Base-by-base conservation (phyloP, 2,888 invertebrate species). In the Dolichopus griseipennis region DNA sequence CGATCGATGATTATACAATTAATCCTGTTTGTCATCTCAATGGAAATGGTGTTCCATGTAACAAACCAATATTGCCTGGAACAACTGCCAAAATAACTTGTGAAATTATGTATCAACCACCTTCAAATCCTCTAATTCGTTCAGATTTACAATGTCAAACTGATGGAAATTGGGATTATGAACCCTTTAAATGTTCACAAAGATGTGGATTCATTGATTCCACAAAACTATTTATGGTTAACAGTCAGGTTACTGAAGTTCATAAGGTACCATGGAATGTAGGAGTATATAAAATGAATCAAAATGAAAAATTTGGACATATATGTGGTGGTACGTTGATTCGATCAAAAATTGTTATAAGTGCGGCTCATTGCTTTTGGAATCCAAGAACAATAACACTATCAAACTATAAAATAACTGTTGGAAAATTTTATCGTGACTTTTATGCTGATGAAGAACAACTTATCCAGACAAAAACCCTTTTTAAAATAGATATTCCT, bases 201-300 rank as follows among this genome's bases (percentile, higher is more conserved):
- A 68, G 73, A 2, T 80, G 78, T 66, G 78, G 78, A 1, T 64
- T 71, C n/a, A 70, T 68, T 64, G 7, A 69, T 15, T 7, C 66
- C 8, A 15, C 18, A 15, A 69, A 66, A 18, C 37, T 71, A 10
- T 72, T 74, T 67, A 63, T 72, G 1, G 69, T 65, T 1, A 69
- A 69, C 41, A 65, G 37, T n/a, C 67, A 52, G 20, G 9, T 0
- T 66, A 73, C 52, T 0, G 74, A 66, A 66, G 71, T 65, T 2
- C 65, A 70, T 1, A 41, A 70, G 34, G 74, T 73, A 7, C 79
- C 78, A 8, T 79, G 78, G 79, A 69, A 77, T 22, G 76, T 76
- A 2, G 76, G 74, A 41, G 72, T 77, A 34, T 76, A 74, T 67
- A 61, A 52, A 21, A 68, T 64, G 1, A 33, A 8, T 4, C 73